These are phyloP conservation scores for Hirtodrosophila trivittata DNA, from an alignment of 2,888 invertebrate genomes.

Conservation along the genomic window DNA sequence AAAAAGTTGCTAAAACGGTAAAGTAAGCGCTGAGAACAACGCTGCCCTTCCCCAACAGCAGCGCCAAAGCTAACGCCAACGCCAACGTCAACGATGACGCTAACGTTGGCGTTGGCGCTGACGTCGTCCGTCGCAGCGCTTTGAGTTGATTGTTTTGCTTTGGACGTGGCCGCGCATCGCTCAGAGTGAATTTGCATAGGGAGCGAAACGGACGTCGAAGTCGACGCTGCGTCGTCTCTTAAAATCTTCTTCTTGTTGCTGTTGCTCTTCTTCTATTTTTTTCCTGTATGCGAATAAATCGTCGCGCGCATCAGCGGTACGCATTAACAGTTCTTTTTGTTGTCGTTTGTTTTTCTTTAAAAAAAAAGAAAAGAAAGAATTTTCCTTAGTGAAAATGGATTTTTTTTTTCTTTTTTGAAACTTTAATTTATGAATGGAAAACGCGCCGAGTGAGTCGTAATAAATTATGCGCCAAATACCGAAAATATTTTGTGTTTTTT, in stretches of 20 bases:
- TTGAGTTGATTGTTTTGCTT: slow-evolving; percentile 16
- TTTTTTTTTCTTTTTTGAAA: slow-evolving; percentile 46
- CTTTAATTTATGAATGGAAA: slow-evolving; percentile 66
- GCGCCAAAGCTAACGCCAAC: slow-evolving; percentile 5
- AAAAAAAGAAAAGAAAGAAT: slow-evolving; percentile 28
- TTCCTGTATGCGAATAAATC: slow-evolving; percentile 45
- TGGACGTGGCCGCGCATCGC: slow-evolving; percentile 19
- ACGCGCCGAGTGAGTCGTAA: slow-evolving; percentile 55
- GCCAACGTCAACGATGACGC: slow-evolving; percentile 2
- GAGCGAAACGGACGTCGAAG: slow-evolving; percentile 59
- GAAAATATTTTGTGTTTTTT: slow-evolving; percentile 49
- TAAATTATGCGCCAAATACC: slow-evolving; percentile 68
- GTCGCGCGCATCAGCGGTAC: slow-evolving; percentile 17
- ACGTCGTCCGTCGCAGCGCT: slow-evolving; percentile 2
- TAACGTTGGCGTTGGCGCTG: slow-evolving; percentile 4
- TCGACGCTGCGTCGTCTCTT: slow-evolving; percentile 12
- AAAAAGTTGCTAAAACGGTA: too few relatives aligned
- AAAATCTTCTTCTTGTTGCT: slow-evolving; percentile 14
- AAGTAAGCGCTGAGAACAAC: too few relatives aligned
- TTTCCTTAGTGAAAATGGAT: slow-evolving; percentile 24
- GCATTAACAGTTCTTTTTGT: background rate
- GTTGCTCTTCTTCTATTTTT: slow-evolving; percentile 5
- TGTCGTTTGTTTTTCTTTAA: slow-evolving; percentile 3
- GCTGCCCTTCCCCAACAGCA: background rate
- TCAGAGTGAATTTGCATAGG: slow-evolving; percentile 75